These are phyloP conservation scores for Dastarcus helophoroides DNA, from an alignment of 2,888 invertebrate genomes.

Conservation along the genomic window DNA sequence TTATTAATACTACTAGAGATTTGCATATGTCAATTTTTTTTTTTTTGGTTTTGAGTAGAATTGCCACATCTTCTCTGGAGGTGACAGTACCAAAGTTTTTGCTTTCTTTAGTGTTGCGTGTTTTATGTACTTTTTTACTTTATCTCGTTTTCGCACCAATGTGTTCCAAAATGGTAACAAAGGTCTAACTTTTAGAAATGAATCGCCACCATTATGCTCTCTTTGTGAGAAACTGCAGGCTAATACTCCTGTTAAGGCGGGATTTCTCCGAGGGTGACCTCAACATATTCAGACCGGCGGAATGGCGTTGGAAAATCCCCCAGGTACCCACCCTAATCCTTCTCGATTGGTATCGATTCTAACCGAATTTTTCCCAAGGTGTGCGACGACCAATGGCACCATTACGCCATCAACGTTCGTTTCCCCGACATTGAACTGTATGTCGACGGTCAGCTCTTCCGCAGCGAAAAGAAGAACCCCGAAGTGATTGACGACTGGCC, in stretches of 20 bases:
- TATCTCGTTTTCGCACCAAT: no score
- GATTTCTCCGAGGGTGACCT: constrained; percentile 89
- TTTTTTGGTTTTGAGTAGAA: no score
- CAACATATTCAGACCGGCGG: constrained; percentile 92
- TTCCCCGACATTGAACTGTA: constrained; percentile 82
- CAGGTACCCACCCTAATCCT: constrained; percentile 47
- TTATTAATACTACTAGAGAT: no score
- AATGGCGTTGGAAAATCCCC: constrained; percentile 96
- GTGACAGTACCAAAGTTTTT: no score
- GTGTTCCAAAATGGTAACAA: no score
- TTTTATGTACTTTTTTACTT: no score
- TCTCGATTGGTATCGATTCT: neutral
- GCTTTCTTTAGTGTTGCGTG: no score
- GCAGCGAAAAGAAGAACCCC: constrained; percentile 63
- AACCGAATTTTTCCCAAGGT: constrained; percentile 41
- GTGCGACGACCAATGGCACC: constrained; percentile 98
- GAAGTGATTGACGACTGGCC: constrained; percentile 99
- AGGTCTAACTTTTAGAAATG: constrained; percentile 61
- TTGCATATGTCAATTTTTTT: no score
- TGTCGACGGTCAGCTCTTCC: constrained; percentile 72
- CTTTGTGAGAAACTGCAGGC: constrained; percentile 92
- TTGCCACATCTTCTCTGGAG: no score
- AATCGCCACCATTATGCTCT: constrained; percentile 97
- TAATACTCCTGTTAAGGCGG: constrained; percentile 77
- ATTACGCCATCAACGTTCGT: constrained; percentile 87